A percentile compares a stretch with the other conserved stretches of the same genome.
These are phyloP conservation scores for Rhinoptilus africanus DNA, from an alignment of 2,113 vertebrate species.

Conservation along the genomic window DNA sequence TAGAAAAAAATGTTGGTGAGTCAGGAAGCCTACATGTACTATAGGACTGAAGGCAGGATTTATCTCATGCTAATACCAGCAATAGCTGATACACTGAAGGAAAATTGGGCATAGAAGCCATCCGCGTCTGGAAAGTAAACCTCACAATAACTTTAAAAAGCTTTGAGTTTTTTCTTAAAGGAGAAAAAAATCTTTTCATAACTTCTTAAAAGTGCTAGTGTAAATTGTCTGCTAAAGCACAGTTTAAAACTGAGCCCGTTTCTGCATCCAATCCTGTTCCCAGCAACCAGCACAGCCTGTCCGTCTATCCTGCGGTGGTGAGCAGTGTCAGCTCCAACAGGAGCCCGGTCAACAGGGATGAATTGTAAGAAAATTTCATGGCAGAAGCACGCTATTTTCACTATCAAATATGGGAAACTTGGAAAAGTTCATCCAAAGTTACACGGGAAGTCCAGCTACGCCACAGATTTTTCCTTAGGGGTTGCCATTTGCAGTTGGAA, in stretches of 20 bases:
- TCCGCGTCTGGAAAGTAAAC: not conserved
- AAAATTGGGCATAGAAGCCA: not conserved
- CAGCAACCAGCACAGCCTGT: not conserved
- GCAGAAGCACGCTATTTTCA: not conserved
- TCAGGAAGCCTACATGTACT: not conserved
- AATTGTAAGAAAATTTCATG: not conserved
- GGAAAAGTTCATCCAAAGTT: not conserved
- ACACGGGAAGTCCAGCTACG: accelerated
- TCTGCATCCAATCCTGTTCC: accelerated
- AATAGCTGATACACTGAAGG: not conserved
- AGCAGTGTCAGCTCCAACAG: accelerated
- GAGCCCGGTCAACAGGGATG: not conserved
- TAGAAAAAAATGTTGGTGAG: not conserved
- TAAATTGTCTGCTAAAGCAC: not conserved
- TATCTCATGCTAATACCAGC: not conserved
- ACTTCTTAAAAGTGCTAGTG: not conserved
- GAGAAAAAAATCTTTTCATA: not conserved
- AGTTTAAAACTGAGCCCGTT: not conserved
- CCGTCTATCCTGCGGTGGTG: accelerated
- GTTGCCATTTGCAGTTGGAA: not conserved
- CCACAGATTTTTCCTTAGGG: not conserved
- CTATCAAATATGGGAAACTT: not conserved
- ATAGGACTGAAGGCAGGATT: not conserved
- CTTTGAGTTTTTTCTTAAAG: not conserved
- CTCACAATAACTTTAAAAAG: not conserved